Evolutionary conservation across 1,140 invertebrate genomes (phyloP), one percentile per base, ranked within the genome.

Genomic region (Anoplolepis gracilipes): DNA sequence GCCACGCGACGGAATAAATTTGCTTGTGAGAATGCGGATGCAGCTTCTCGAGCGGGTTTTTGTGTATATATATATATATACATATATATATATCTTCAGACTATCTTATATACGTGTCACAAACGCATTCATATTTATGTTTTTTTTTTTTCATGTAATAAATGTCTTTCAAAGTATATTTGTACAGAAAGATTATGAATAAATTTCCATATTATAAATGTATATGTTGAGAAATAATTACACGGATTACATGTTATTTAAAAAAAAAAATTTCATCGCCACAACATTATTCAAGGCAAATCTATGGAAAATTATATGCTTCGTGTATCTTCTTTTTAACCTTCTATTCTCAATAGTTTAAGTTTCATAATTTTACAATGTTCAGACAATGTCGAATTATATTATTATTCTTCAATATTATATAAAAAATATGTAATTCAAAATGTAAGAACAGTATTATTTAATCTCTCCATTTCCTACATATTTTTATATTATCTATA

Each of bases 1-100:
- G 73, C 42, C 70, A 78, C 73, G 82, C 82, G 89, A 73, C 78
- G 53, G 88, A 88, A 88, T 88, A 86, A 86, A 78, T 86, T 87
- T 85, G 84, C 79, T 86, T 85, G 82, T 86, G 88, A 85, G 88
- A 91, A 87, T 73, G 39, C 73, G 61, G 42, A 73, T 64, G 53
- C 25, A 25, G 36, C n/a, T 79, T 79, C 22, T 69, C 49, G 2
- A 16, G 6, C 8, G 33, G 42, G 16, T 70, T 81, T 70, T 70
- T 42, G 39, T 25, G 13, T 55, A 16, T 30, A 10, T 1, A 19
- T n/a, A n/a, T n/a, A n/a, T n/a, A n/a, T n/a, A n/a, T n/a, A n/a
- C n/a, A n/a, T n/a, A n/a, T n/a, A n/a, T n/a, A n/a, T n/a, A n/a
- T n/a, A n/a, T n/a, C 30, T 19, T 22, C 2, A 5, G 33, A 13